phyloP scores from a whole-genome alignment of 2,888 invertebrate species.

The Phengaris alcon region DNA sequence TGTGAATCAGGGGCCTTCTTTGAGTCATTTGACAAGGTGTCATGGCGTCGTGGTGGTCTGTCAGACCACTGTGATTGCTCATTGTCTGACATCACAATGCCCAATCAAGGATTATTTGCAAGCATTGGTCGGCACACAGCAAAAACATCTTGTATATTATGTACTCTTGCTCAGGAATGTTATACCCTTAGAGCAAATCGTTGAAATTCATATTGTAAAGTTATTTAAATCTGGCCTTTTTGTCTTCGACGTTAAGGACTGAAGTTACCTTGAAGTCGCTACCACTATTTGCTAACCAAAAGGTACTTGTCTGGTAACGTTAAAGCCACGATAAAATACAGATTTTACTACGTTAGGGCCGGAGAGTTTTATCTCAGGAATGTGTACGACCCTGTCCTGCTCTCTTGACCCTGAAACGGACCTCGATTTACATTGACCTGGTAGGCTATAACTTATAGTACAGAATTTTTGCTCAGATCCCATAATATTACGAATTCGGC shows the following conservation, averaged over 20 bases:
- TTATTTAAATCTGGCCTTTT: neutral
- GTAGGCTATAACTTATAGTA: neutral
- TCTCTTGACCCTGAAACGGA: neutral
- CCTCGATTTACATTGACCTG: neutral
- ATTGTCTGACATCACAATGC: constrained; percentile 65
- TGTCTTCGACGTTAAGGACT: neutral
- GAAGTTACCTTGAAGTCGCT: neutral
- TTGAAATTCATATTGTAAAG: no score
- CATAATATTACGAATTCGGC: neutral
- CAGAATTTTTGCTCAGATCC: neutral
- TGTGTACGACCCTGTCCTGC: neutral
- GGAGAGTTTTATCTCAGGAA: neutral
- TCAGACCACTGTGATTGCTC: constrained; percentile 60
- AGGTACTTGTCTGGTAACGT: neutral
- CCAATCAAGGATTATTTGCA: constrained; percentile 62
- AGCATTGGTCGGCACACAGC: neutral
- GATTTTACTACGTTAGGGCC: neutral
- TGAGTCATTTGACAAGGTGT: neutral
- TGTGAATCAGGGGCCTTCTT: neutral
- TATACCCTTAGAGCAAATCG: no score
- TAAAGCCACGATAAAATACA: neutral
- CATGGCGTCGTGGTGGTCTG: constrained; percentile 50
- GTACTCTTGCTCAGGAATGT: no score
- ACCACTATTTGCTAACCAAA: neutral
- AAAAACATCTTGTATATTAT: neutral